Base-by-base conservation (phyloP, 2,113 vertebrate genomes). In the Ploceus nigricollis region DNA sequence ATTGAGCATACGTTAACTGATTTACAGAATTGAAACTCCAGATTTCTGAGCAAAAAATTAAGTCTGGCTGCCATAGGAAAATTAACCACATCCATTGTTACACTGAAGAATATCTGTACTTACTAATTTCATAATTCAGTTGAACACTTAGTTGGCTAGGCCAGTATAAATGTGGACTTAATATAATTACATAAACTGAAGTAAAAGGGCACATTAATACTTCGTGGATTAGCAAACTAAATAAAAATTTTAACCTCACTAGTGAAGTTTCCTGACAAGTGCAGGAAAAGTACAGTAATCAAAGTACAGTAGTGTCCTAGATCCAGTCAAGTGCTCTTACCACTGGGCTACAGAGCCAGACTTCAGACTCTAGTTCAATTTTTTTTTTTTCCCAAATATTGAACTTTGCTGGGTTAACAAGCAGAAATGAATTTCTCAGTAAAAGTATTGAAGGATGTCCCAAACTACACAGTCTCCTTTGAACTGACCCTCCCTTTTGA, bases 211-310 rank as follows among this genome's bases (percentile, higher is more conserved):
- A 23, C 28, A 79, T 68, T 83, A 87, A 37, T 73, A n/a, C 9
- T 91, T 30, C 21, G 73, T 82, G 42, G 53, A 87, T 82, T 96
- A 92, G 42, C 17, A 93, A 94, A 14, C 10, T 83, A 91, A 95
- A 95, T 89, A 35, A 50, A 96, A 81, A 45, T 87, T 95, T 88
- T 96, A 83, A 88, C 16, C 70, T 89, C n/a, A 94, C 30, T 44
- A 54, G 30, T 87, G 79, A 90, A 64, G 50, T 79, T 94, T 82
- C 50, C 57, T 89, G 13, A 47, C 42, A 96, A 82, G 33, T 73
- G 57, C 83, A 66, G n/a, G 53, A 93, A 91, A 95, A 75, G 47
- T 20, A 56, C 39, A 51, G 63, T 39, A 88, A 84, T 63, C 18
- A 82, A 92, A 45, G n/a, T 39, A 75, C n/a, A 53, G 24, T 27